A percentile compares a stretch with the other conserved stretches of the same genome.
Evolutionary conservation across 2,797 vertebrate species (phyloP).

Genomic region (Brotula barbata): DNA sequence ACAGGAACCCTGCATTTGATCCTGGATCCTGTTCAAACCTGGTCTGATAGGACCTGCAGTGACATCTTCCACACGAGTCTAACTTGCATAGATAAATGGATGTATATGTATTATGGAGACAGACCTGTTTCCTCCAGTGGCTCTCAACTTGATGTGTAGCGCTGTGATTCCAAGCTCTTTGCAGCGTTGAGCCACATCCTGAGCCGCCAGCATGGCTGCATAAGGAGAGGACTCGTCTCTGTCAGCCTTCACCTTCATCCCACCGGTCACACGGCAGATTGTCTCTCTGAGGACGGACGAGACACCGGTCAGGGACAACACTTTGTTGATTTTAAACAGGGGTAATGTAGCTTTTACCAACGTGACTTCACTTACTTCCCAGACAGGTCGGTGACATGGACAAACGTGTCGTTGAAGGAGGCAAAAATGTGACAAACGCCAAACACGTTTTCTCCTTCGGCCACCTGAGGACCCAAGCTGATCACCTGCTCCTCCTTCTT

Average conservation of each 20-base stretch:
- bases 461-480: slow-evolving; percentile 94
- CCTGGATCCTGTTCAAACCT: too few relatives aligned
- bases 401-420: slow-evolving; percentile 98
- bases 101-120: too few relatives aligned
- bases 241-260: slow-evolving; percentile 99
- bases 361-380: slow-evolving; percentile 99
- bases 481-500: slow-evolving; percentile 99
- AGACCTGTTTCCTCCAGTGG: slow-evolving; percentile 94
- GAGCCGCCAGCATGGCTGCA: slow-evolving; percentile 96
- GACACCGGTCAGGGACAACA: too few relatives aligned
- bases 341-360: too few relatives aligned
- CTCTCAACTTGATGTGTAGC: slow-evolving; percentile 95
- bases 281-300: slow-evolving; percentile 84
- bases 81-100: too few relatives aligned
- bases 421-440: slow-evolving; percentile 97
- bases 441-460: slow-evolving; percentile 97
- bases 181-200: slow-evolving; percentile 97
- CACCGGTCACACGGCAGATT: slow-evolving; percentile 96
- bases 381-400: slow-evolving; percentile 95
- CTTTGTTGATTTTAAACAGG: too few relatives aligned
- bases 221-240: slow-evolving; percentile 96
- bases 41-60: too few relatives aligned
- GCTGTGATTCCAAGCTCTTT: slow-evolving; percentile 97
- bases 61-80: too few relatives aligned
- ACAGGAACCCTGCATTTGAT: too few relatives aligned